Evolutionary conservation across 2,797 vertebrate species (phyloP).

Genomic region (Parauchenoglanis punctatus): DNA sequence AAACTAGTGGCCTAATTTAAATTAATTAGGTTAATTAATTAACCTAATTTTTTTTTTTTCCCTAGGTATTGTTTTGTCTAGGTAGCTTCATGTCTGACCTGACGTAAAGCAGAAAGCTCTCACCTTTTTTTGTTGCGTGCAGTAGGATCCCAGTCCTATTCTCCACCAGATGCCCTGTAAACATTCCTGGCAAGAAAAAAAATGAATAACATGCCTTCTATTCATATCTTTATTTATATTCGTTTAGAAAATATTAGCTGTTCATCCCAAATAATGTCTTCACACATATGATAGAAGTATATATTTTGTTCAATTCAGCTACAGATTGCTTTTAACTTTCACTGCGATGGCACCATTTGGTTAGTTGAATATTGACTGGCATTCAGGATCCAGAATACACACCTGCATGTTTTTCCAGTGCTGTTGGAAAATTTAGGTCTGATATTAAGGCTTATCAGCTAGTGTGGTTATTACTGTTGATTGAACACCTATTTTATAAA

Average conservation of each 20-base stretch:
- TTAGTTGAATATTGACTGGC: conserved; percentile 23
- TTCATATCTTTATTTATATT: too few species aligned
- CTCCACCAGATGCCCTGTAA: background rate
- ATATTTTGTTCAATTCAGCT: background rate
- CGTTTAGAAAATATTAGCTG: background rate
- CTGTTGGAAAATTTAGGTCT: background rate
- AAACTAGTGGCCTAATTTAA: background rate
- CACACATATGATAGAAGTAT: background rate
- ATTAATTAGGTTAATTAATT: too few species aligned
- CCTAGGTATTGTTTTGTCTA: background rate
- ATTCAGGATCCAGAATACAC: background rate
- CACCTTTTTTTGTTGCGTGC: background rate
- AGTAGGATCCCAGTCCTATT: background rate
- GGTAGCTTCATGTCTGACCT: background rate
- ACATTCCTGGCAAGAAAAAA: background rate
- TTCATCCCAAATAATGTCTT: background rate
- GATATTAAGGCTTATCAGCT: background rate
- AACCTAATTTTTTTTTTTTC: too few species aligned
- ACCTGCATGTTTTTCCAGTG: conserved; percentile 22
- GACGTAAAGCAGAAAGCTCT: background rate
- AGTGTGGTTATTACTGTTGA: background rate
- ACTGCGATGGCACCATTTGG: too few species aligned
- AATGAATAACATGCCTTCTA: too few species aligned
- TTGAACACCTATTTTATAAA: background rate
- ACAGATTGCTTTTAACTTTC: background rate